Base-by-base conservation (phyloP, 1,140 invertebrate species). In the Epicauta chinensis region DNA sequence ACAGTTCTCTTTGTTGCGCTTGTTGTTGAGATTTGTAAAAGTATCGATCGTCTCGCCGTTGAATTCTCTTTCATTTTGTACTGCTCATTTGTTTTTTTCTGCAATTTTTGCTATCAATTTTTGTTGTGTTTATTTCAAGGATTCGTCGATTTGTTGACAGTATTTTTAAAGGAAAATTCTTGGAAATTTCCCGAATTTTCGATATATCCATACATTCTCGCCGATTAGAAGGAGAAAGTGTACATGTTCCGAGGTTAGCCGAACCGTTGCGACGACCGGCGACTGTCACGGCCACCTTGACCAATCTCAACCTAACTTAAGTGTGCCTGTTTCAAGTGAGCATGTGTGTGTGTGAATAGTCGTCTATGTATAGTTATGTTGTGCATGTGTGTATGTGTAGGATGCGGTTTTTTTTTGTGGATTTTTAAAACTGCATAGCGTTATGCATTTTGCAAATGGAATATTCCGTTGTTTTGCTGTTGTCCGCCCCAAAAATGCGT, bases 251-350 rank as follows among this genome's bases (percentile, higher is more conserved):
- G 59, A 55, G 40, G 45, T 46, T 36, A 43, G 38, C 47, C 60
- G 57, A 57, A 45, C 4, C 13, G n/a, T 16, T 17, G 31, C 61
- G 61, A 53, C 16, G 38, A 31, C 38, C 17, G 31, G 31, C 55
- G 56, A 61, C 44, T 53, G 51, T 51, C 47, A 52, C 43, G 55
- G 57, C 55, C 59, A 61, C 62, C 62, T 63, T 63, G 62, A 63
- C 62, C 62, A 63, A 63, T 63, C 62, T 63, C 62, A 63, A 63
- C 55, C 34, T 61, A 59, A 62, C 41, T 62, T 58, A 55, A 57
- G 51, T 59, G 53, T 55, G 42, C 50, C 56, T 48, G 35, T 51
- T 58, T 58, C 23, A 23, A 23, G 23, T 29, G 31, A 38, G 3
- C 16, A 15, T 43, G 41, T 45, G 50, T 23, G 50, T 14, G 15